These are phyloP conservation scores for Sympetrum striolatum DNA, from an alignment of 2,888 invertebrate species.

Conservation along the genomic window DNA sequence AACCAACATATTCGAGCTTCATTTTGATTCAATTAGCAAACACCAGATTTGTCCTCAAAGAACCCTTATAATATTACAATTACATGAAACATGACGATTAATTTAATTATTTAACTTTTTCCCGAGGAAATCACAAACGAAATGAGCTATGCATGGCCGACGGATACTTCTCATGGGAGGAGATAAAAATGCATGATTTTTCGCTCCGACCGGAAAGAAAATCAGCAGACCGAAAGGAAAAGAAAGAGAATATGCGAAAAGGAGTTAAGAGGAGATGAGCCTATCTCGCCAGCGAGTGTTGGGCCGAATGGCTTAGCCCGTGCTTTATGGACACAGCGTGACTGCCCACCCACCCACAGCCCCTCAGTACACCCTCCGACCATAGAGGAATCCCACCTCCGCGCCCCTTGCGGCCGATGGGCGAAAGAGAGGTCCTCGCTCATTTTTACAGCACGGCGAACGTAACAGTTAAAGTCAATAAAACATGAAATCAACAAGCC, in stretches of 20 bases:
- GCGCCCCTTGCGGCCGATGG: background rate
- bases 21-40: no score
- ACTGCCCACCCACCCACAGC: background rate
- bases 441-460: constrained; percentile 41
- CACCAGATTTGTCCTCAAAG: no score
- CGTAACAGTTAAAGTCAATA: constrained; percentile 45
- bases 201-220: no score
- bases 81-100: no score
- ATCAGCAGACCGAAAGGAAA: no score
- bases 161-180: no score
- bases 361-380: background rate
- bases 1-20: no score
- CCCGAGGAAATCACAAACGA: no score
- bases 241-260: background rate
- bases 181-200: no score
- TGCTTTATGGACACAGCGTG: constrained; percentile 44
- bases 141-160: no score
- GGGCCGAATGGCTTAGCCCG: constrained; percentile 26
- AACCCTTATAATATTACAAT: no score
- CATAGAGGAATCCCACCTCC: background rate
- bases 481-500: constrained; percentile 45
- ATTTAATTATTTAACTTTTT: no score
- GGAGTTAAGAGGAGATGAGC: constrained; percentile 24
- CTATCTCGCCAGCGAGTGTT: constrained; percentile 24
- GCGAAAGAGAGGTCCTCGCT: background rate